Conservation (phyloP, 2,113 vertebrate genomes). For the Cyprinodon brontotheroides region DNA sequence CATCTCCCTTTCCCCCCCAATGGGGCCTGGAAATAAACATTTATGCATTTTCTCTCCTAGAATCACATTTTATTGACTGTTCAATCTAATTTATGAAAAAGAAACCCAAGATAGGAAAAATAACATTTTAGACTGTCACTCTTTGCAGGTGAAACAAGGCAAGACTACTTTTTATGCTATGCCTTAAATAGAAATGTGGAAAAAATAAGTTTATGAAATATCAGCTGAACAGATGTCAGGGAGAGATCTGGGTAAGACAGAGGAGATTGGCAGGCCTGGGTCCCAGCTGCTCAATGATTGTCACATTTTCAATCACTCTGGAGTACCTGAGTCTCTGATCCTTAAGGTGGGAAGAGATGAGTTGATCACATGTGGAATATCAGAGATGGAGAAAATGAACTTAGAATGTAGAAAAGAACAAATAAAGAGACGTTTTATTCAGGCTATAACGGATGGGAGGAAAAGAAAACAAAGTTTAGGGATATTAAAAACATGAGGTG, state of each 20-base stretch:
- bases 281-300: constrained; percentile 26
- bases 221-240: constrained; percentile 36
- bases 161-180: constrained; percentile 5
- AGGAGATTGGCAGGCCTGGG: constrained; percentile 24
- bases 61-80: neutral
- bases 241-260: constrained; percentile 28
- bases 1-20: neutral
- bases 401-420: constrained; percentile 1
- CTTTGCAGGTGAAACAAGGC: neutral
- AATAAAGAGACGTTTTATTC: neutral
- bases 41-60: neutral
- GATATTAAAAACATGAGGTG: neutral
- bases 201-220: constrained; percentile 30
- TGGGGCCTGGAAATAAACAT: neutral
- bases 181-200: constrained; percentile 9
- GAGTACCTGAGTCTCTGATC: constrained; percentile 34
- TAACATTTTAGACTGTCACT: neutral
- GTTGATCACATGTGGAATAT: constrained; percentile 5
- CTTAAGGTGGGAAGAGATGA: constrained; percentile 17
- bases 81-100: neutral
- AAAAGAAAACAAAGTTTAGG: neutral
- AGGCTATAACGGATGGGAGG: neutral
- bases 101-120: neutral
- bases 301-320: constrained; percentile 35
- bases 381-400: constrained; percentile 9